Conservation (phyloP, 2,888 invertebrate genomes). For the Boloria selene region DNA sequence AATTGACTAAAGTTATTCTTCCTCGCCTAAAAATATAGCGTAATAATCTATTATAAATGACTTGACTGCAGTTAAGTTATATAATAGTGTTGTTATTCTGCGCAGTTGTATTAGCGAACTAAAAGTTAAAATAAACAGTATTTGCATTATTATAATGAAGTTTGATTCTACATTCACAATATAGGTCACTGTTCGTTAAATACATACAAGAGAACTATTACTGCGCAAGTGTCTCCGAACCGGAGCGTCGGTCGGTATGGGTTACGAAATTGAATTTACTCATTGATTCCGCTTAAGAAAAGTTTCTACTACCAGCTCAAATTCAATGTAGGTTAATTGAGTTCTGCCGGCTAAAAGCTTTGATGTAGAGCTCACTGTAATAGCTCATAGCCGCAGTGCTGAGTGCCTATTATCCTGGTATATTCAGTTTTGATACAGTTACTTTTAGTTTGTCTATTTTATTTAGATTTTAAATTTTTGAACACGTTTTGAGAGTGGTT, state of each 20-base stretch:
- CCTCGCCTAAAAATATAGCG: no score
- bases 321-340: slow-evolving; percentile 43
- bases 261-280: slow-evolving; percentile 33
- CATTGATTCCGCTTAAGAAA: slow-evolving; percentile 39
- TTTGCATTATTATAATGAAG: no score
- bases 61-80: neutral
- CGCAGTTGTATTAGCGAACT: neutral
- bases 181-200: no score
- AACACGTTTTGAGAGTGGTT: neutral
- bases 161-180: no score
- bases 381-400: slow-evolving; percentile 32
- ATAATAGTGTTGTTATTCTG: neutral
- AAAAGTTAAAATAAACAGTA: neutral
- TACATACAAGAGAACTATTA: neutral
- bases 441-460: slow-evolving; percentile 13
- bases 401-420: slow-evolving; percentile 28
- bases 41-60: neutral
- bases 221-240: neutral
- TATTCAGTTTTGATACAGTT: slow-evolving; percentile 24
- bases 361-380: slow-evolving; percentile 35
- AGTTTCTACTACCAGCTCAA: slow-evolving; percentile 37
- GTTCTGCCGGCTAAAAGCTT: slow-evolving; percentile 42
- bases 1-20: no score
- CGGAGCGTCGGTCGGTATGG: neutral
- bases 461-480: slow-evolving; percentile 2